Evolutionary conservation across 1,140 invertebrate genomes (phyloP).

Genomic region (Heliothis virescens): DNA sequence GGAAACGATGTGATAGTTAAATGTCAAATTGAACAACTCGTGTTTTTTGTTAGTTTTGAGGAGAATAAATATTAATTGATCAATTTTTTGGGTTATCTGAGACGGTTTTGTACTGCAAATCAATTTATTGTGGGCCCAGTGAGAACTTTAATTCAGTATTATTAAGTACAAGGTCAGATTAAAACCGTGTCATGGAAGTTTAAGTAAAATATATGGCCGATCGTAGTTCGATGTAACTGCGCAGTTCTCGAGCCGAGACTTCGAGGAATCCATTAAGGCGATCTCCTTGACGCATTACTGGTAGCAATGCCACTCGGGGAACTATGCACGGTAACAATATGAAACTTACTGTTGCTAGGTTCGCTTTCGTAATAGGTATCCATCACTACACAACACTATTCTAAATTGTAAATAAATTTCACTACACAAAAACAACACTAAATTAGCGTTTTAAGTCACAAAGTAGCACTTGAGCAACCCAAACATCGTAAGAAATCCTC

Average conservation of each 20-base stretch:
- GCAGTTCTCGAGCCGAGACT: constrained; percentile 70
- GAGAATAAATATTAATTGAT: not conserved
- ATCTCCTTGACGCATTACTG: constrained; percentile 70
- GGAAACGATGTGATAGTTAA: constrained; percentile 7
- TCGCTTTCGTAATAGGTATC: constrained; percentile 64
- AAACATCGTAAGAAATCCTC: constrained; percentile 59
- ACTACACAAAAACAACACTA: constrained; percentile 66
- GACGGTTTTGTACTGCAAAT: not conserved
- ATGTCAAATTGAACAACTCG: not conserved
- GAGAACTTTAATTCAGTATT: constrained; percentile 53
- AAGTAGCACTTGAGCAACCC: constrained; percentile 64
- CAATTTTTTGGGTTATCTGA: not conserved
- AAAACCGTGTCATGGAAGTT: constrained; percentile 62
- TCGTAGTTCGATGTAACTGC: constrained; percentile 68
- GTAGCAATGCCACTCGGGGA: constrained; percentile 50
- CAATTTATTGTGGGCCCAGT: constrained; percentile 7
- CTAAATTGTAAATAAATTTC: constrained; percentile 57
- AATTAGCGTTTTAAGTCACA: constrained; percentile 62
- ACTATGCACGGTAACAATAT: constrained; percentile 44
- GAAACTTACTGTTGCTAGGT: constrained; percentile 66
- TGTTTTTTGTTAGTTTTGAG: not conserved
- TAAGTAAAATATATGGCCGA: constrained; percentile 62
- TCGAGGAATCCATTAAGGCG: constrained; percentile 72
- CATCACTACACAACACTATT: constrained; percentile 67
- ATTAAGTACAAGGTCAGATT: constrained; percentile 63